Conservation (phyloP, 2,888 invertebrate genomes). For the Charanyca ferruginea region DNA sequence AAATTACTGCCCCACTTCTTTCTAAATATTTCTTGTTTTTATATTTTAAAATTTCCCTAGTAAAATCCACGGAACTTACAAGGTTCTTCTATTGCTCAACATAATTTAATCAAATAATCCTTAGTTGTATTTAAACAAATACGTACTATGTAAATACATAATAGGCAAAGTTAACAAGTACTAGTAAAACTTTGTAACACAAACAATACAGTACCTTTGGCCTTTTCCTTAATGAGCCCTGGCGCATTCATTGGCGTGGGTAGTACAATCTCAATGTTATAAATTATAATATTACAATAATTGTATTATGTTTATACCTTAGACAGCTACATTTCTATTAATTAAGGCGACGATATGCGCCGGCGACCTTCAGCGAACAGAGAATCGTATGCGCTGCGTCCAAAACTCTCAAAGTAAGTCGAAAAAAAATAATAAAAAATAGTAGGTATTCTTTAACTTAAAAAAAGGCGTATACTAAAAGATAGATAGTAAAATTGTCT, state of each 20-base stretch:
- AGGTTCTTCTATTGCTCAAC: not conserved
- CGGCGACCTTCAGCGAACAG: no score
- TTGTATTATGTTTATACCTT: slow-evolving; percentile 10
- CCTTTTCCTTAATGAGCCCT: slow-evolving; percentile 30
- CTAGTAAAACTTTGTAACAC: slow-evolving; percentile 12
- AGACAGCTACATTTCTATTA: slow-evolving; percentile 23
- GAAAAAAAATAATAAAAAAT: no score
- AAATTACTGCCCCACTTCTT: no score
- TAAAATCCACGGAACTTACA: not conserved
- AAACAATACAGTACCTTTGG: slow-evolving; percentile 30
- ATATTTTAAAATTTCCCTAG: not conserved
- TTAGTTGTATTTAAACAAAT: slow-evolving; percentile 5
- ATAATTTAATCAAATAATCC: slow-evolving; percentile 3
- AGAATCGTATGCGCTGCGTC: no score
- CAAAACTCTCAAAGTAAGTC: no score
- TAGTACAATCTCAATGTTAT: slow-evolving; percentile 8
- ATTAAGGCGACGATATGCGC: no score
- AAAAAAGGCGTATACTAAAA: no score
- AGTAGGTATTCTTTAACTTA: no score
- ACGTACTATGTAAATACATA: not conserved
- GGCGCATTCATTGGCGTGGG: slow-evolving; percentile 26
- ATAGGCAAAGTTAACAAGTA: slow-evolving; percentile 11
- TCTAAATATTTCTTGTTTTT: no score
- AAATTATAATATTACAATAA: slow-evolving; percentile 18
- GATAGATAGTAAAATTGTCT: no score